These are phyloP conservation scores for Caerostris darwini DNA, from an alignment of 1,140 invertebrate genomes.

Conservation along the genomic window DNA sequence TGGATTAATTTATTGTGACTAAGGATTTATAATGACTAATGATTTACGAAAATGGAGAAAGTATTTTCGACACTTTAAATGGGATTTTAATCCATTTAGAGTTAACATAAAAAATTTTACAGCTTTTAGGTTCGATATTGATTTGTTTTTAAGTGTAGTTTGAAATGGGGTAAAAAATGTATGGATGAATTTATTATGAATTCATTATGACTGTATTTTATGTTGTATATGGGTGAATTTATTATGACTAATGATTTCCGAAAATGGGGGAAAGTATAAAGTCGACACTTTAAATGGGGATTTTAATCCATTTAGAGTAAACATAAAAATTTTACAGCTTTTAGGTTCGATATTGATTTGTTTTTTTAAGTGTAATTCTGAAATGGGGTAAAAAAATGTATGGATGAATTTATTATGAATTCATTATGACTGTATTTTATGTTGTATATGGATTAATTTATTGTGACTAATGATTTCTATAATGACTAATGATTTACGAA, in stretches of 20 bases:
- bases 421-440: no score
- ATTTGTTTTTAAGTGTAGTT: neutral
- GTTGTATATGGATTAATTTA: no score
- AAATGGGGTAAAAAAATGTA: no score
- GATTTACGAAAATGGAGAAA: neutral
- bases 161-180: no score
- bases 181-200: no score
- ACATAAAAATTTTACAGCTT: neutral
- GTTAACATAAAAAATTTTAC: neutral
- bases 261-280: neutral
- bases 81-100: neutral
- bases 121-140: neutral
- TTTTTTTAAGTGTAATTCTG: neutral
- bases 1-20: no score
- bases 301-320: neutral
- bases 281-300: neutral
- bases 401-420: no score
- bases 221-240: no score
- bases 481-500: neutral
- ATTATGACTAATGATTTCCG: neutral
- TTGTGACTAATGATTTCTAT: no score
- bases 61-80: slow-evolving; percentile 11
- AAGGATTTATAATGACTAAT: no score
- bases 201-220: no score
- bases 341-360: neutral